Percentiles rank a stretch among this genome's conserved stretches.
Conservation (phyloP, 2,797 vertebrate genomes). For the Cossypha caffra region DNA sequence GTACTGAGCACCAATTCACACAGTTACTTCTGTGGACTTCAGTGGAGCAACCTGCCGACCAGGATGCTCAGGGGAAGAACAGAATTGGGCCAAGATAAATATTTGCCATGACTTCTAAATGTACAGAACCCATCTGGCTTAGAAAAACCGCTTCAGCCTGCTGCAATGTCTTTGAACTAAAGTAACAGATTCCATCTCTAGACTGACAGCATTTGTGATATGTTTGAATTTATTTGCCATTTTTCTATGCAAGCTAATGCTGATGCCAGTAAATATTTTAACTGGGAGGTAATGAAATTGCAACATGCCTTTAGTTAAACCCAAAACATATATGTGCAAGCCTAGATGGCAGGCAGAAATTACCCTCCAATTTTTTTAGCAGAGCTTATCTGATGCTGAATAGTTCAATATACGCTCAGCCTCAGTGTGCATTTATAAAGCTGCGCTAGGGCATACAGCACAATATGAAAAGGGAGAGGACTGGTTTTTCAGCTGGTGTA, state of each 20-base stretch:
- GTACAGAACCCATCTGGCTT: conserved; percentile 38
- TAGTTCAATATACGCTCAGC: neutral
- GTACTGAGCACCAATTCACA: neutral
- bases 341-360: conserved; percentile 25
- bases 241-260: conserved; percentile 49
- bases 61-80: neutral
- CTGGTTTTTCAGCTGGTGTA: conserved; percentile 45
- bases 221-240: conserved; percentile 45
- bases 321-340: neutral
- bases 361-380: neutral
- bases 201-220: conserved; percentile 22
- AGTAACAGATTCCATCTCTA: conserved; percentile 36
- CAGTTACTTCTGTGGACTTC: neutral
- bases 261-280: conserved; percentile 59
- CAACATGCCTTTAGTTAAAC: conserved; percentile 46
- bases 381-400: conserved; percentile 11
- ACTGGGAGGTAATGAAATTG: conserved; percentile 27
- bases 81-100: neutral
- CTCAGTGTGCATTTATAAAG: conserved; percentile 26
- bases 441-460: neutral
- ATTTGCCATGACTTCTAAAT: conserved; percentile 35
- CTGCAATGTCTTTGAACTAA: conserved; percentile 10
- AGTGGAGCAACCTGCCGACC: neutral
- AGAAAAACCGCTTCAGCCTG: conserved; percentile 31
- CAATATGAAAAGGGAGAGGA: neutral